phyloP scores from a whole-genome alignment of 2,113 vertebrate genomes.

The Alethe diademata region DNA sequence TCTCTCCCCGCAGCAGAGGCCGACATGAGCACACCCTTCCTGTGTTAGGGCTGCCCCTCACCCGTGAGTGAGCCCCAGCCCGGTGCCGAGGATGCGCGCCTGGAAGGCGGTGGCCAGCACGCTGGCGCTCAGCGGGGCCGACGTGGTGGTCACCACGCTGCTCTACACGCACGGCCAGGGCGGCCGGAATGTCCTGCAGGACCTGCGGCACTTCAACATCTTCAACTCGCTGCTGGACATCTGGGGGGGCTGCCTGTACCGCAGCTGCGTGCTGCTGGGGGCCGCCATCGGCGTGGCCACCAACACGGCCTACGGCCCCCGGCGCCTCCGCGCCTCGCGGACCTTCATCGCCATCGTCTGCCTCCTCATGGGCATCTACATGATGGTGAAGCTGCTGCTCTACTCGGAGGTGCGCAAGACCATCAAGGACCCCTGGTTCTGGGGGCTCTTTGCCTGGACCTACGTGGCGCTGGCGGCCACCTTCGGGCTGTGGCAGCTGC shows the following conservation, averaged over 20 bases:
- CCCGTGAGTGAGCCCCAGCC: background rate
- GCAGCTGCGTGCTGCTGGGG: slow-evolving; percentile 83
- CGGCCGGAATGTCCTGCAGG: slow-evolving; percentile 72
- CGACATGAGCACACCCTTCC: background rate
- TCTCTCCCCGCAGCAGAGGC: background rate
- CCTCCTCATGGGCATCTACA: slow-evolving; percentile 80
- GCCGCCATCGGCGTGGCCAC: slow-evolving; percentile 83
- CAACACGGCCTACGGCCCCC: slow-evolving; percentile 82
- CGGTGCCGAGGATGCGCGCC: slow-evolving; percentile 69
- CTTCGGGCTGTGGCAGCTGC: slow-evolving; percentile 79
- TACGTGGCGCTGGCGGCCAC: slow-evolving; percentile 76
- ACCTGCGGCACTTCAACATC: slow-evolving; percentile 82
- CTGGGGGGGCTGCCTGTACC: slow-evolving; percentile 84
- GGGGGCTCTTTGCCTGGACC: slow-evolving; percentile 89
- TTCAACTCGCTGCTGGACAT: slow-evolving; percentile 84
- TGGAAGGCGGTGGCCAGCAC: slow-evolving; percentile 71
- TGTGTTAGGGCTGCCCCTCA: background rate
- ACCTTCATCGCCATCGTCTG: slow-evolving; percentile 75
- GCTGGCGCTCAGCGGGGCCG: slow-evolving; percentile 74
- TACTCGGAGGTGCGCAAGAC: slow-evolving; percentile 81
- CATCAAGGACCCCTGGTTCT: slow-evolving; percentile 83
- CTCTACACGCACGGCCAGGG: slow-evolving; percentile 80
- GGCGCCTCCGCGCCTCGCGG: slow-evolving; percentile 70
- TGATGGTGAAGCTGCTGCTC: slow-evolving; percentile 88
- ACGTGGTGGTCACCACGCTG: slow-evolving; percentile 80